Evolutionary conservation across 1,140 invertebrate genomes (phyloP).

Genomic region (Euschistus heros): DNA sequence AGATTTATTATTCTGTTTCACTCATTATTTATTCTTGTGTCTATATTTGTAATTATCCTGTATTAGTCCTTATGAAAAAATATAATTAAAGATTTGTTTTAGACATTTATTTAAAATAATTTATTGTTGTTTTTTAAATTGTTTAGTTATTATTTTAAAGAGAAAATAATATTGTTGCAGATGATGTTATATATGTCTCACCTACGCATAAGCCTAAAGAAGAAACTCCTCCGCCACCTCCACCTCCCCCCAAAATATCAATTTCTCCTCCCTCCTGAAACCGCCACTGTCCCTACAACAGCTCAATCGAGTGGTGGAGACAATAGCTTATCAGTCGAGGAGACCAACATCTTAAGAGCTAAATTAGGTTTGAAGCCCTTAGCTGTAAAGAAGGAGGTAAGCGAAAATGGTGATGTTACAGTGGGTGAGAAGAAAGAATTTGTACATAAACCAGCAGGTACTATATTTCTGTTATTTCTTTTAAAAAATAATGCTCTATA

Average conservation of each 20-base stretch:
- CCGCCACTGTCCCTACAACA: constrained; percentile 22
- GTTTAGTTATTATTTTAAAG: not conserved
- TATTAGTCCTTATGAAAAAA: too few relatives aligned
- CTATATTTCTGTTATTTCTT: not conserved
- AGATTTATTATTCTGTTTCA: too few relatives aligned
- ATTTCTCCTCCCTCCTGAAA: constrained; percentile 14
- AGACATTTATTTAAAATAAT: not conserved
- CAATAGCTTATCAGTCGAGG: constrained; percentile 69
- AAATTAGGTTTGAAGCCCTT: constrained; percentile 91
- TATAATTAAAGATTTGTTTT: too few relatives aligned
- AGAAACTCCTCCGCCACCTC: constrained; percentile 34
- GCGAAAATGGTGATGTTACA: not conserved
- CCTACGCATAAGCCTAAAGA: constrained; percentile 35
- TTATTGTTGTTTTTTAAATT: too few relatives aligned
- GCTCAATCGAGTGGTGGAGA: constrained; percentile 38
- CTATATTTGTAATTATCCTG: too few relatives aligned
- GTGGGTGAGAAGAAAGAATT: constrained; percentile 68
- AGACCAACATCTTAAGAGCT: constrained; percentile 83
- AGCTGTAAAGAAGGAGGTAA: constrained; percentile 1
- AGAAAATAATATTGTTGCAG: constrained; percentile 23
- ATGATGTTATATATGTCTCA: constrained; percentile 24
- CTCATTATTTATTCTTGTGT: too few relatives aligned
- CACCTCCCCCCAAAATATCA: constrained; percentile 33
- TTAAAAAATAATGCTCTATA: not conserved
- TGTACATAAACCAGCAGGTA: constrained; percentile 78